Evolutionary conservation across 1,140 invertebrate species (phyloP).

Genomic region (Drosophila lini): DNA sequence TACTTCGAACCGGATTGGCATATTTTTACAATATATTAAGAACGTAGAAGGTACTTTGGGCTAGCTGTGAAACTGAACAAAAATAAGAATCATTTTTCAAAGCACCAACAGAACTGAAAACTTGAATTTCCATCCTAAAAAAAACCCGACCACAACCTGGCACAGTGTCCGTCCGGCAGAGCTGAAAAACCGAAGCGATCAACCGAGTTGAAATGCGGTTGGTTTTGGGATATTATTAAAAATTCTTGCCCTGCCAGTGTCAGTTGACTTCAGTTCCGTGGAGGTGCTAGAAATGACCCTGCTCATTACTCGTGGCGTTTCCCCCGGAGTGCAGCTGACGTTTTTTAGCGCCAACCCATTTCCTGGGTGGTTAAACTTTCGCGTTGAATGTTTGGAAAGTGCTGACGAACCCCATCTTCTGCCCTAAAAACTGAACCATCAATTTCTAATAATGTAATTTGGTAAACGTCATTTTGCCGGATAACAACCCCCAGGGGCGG

Average conservation of each 20-base stretch:
- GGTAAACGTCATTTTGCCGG: conserved; percentile 70
- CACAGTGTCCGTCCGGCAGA: conserved; percentile 42
- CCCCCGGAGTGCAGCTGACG: conserved; percentile 13
- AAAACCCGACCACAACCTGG: not conserved
- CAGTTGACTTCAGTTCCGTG: conserved; percentile 14
- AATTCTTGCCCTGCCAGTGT: conserved; percentile 47
- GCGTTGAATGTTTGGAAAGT: conserved; percentile 23
- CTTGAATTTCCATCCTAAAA: conserved; percentile 16
- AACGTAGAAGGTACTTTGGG: no score
- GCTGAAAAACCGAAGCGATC: conserved; percentile 21
- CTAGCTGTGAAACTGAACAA: conserved; percentile 10
- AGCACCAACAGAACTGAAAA: conserved; percentile 8
- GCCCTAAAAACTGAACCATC: conserved; percentile 55
- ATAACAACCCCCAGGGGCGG: conserved; percentile 44
- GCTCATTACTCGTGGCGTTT: conserved; percentile 26
- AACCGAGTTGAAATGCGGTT: conserved; percentile 63
- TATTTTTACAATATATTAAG: no score
- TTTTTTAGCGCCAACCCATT: conserved; percentile 13
- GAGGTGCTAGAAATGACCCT: conserved; percentile 23
- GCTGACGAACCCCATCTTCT: conserved; percentile 27
- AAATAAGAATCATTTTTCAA: conserved; percentile 18
- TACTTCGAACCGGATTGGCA: not conserved
- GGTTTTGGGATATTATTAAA: conserved; percentile 58
- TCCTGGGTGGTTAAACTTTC: conserved; percentile 27
- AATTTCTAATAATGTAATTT: conserved; percentile 83